Percentiles rank a stretch among this genome's conserved stretches.
phyloP scores from a whole-genome alignment of 2,888 invertebrate genomes.

The Venustoraphidia nigricollis region DNA sequence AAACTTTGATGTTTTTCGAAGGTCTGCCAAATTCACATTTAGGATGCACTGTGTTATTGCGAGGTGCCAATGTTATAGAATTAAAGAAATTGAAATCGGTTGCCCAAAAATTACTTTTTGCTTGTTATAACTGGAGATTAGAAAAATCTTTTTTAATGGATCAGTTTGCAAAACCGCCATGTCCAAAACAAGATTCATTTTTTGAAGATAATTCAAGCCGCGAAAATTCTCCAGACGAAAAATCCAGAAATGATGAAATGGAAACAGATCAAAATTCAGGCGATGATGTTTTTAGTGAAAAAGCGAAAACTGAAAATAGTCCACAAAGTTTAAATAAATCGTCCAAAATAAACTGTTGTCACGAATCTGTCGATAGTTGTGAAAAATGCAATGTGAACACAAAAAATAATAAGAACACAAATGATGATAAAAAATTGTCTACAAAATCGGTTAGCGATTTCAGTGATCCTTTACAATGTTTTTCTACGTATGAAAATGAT shows the following conservation, averaged over 20 bases:
- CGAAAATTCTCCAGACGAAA: slow-evolving; percentile 22
- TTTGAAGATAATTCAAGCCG: slow-evolving; percentile 23
- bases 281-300: not conserved
- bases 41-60: slow-evolving; percentile 73
- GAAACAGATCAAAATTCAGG: not conserved
- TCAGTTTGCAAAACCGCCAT: slow-evolving; percentile 64
- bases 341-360: no score
- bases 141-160: slow-evolving; percentile 85
- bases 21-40: slow-evolving; percentile 70
- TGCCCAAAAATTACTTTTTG: slow-evolving; percentile 63
- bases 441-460: slow-evolving; percentile 53
- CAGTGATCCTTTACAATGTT: slow-evolving; percentile 61
- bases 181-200: slow-evolving; percentile 31
- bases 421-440: slow-evolving; percentile 26
- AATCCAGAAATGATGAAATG: not conserved
- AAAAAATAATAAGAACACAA: slow-evolving; percentile 7
- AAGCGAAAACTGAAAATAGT: not conserved
- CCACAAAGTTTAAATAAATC: not conserved
- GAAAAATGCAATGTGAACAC: not conserved
- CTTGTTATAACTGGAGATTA: slow-evolving; percentile 80
- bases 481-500: slow-evolving; percentile 15
- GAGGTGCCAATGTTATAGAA: slow-evolving; percentile 61
- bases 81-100: slow-evolving; percentile 71
- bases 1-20: slow-evolving; percentile 89
- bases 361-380: not conserved